phyloP scores from a whole-genome alignment of 2,113 vertebrate genomes.

The Coturnix japonica region DNA sequence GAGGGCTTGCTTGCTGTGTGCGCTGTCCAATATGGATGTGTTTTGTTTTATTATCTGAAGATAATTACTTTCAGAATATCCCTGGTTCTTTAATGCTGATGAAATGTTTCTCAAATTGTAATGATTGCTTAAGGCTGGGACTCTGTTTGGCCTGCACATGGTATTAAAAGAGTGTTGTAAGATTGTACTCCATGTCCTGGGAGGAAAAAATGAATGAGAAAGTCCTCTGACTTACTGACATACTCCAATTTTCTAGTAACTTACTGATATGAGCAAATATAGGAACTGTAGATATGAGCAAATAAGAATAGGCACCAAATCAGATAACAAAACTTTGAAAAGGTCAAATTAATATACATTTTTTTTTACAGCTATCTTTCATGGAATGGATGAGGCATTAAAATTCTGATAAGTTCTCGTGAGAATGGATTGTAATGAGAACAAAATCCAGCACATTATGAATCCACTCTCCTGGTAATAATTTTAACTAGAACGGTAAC shows the following conservation, averaged over 20 bases:
- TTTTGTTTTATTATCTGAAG: not conserved
- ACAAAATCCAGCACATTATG: constrained; percentile 57
- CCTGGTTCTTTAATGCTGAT: not conserved
- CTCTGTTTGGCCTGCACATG: not conserved
- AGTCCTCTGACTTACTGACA: constrained; percentile 25
- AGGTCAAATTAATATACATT: constrained; percentile 67
- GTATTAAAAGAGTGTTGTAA: not conserved
- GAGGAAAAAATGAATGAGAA: not conserved
- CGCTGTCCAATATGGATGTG: not conserved
- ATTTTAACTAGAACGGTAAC: constrained; percentile 66
- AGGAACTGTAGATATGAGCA: not conserved
- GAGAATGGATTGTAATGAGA: constrained; percentile 67
- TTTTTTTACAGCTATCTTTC: constrained; percentile 58
- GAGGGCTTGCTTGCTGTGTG: not conserved
- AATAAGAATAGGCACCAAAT: constrained; percentile 39
- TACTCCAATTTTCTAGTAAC: not conserved
- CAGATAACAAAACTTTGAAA: constrained; percentile 54
- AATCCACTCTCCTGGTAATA: constrained; percentile 66
- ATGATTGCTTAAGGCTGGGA: not conserved
- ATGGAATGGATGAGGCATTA: constrained; percentile 26
- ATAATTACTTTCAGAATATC: not conserved
- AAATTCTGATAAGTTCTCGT: constrained; percentile 65
- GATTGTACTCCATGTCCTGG: not conserved
- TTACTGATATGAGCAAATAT: not conserved
- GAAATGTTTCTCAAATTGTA: not conserved